Percentiles rank a stretch among this genome's conserved stretches.
Conservation (phyloP, 2,888 invertebrate species). For the Drepana falcataria region DNA sequence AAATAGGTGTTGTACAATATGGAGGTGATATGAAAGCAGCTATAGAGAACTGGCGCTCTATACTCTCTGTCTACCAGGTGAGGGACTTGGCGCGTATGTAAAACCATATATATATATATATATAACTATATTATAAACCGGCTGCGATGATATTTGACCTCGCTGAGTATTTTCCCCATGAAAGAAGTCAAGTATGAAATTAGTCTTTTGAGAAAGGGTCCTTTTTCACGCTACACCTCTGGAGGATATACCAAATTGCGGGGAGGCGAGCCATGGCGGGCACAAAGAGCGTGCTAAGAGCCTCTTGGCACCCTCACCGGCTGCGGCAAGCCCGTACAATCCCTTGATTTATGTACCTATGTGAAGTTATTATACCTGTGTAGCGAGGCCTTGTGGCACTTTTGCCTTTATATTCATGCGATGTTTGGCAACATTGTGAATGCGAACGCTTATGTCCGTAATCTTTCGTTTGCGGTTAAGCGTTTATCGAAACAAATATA, state of each 20-base stretch:
- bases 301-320: conserved; percentile 2
- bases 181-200: conserved; percentile 43
- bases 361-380: conserved; percentile 14
- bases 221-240: conserved; percentile 23
- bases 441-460: no score
- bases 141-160: background rate
- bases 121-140: no score
- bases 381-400: conserved; percentile 4
- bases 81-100: no score
- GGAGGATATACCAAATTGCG: conserved; percentile 33
- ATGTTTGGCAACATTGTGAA: no score
- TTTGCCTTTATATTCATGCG: no score
- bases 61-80: no score
- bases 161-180: background rate
- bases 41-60: no score
- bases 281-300: conserved; percentile 18
- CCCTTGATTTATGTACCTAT: conserved; percentile 16
- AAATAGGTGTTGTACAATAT: no score
- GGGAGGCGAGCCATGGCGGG: conserved; percentile 3
- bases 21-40: no score
- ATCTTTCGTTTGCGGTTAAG: no score
- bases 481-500: no score
- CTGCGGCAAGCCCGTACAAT: conserved; percentile 8
- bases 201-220: conserved; percentile 41
- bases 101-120: no score